These are phyloP conservation scores for Carcharodon carcharias DNA, from an alignment of 2,797 vertebrate genomes.

Conservation along the genomic window DNA sequence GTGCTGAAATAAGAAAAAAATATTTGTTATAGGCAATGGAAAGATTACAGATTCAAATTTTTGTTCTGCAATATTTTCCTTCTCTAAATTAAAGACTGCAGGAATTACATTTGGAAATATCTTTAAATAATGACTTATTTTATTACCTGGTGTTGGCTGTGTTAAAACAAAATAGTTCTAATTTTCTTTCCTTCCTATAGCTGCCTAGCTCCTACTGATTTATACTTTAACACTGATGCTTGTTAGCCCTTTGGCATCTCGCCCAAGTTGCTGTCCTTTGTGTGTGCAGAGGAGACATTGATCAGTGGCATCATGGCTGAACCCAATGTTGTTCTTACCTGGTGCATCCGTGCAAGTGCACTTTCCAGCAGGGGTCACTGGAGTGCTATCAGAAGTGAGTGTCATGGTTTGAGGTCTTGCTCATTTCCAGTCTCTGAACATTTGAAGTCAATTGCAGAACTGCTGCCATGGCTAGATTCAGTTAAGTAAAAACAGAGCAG, in stretches of 20 bases:
- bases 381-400: not conserved
- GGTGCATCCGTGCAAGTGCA: too few relatives aligned
- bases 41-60: not conserved
- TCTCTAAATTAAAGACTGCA: not conserved
- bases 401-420: not conserved
- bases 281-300: not conserved
- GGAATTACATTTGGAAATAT: not conserved
- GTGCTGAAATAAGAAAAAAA: not conserved
- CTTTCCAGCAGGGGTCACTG: not conserved
- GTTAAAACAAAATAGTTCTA: not conserved
- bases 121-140: not conserved
- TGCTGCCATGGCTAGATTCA: not conserved
- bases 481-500: not conserved
- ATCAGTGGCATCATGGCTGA: not conserved
- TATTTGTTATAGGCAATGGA: not conserved
- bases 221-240: not conserved
- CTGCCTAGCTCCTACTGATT: not conserved
- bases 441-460: not conserved
- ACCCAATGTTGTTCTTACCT: not conserved
- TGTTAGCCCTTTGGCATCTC: not conserved
- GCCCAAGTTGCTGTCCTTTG: not conserved
- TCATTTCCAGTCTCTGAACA: not conserved
- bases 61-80: not conserved
- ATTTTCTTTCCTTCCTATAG: not conserved
- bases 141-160: not conserved